A percentile compares a stretch with the other conserved stretches of the same genome.
Evolutionary conservation across 2,797 vertebrate genomes (phyloP).

Genomic region (Betta splendens): DNA sequence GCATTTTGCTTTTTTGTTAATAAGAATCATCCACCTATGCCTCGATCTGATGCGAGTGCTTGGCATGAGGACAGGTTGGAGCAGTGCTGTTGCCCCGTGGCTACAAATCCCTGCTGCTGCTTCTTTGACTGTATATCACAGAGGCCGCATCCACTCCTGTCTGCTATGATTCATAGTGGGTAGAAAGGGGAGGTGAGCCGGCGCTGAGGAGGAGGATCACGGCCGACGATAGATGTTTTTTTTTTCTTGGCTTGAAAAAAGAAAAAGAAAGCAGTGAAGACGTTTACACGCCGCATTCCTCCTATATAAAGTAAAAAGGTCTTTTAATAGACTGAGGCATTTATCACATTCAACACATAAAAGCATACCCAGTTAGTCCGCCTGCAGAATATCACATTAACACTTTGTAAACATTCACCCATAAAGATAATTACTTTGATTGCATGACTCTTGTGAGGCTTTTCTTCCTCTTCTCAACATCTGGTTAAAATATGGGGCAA

Average conservation of each 20-base stretch:
- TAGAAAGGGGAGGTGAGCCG: conserved; percentile 17
- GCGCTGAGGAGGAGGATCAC: conserved; percentile 13
- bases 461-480: conserved; percentile 86
- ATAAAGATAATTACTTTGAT: conserved; percentile 87
- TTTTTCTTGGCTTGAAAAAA: conserved; percentile 6
- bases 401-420: conserved; percentile 82
- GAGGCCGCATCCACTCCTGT: conserved; percentile 52
- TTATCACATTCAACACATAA: conserved; percentile 66
- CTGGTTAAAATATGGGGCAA: conserved; percentile 91
- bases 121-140: conserved; percentile 67
- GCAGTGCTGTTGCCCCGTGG: conserved; percentile 40
- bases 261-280: conserved; percentile 29
- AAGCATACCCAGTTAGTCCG: conserved; percentile 62
- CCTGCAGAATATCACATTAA: conserved; percentile 78
- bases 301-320: conserved; percentile 41
- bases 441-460: conserved; percentile 79
- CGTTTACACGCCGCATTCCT: conserved; percentile 21
- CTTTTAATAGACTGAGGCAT: conserved; percentile 61
- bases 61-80: conserved; percentile 65
- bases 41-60: conserved; percentile 40
- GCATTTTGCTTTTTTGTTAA: conserved; percentile 24
- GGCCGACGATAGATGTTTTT: conserved; percentile 26
- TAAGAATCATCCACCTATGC: conserved; percentile 25
- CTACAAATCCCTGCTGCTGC: conserved; percentile 62
- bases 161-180: conserved; percentile 59